phyloP scores from a whole-genome alignment of 1,140 invertebrate species.

The Pseudomyrmex sp. region DNA sequence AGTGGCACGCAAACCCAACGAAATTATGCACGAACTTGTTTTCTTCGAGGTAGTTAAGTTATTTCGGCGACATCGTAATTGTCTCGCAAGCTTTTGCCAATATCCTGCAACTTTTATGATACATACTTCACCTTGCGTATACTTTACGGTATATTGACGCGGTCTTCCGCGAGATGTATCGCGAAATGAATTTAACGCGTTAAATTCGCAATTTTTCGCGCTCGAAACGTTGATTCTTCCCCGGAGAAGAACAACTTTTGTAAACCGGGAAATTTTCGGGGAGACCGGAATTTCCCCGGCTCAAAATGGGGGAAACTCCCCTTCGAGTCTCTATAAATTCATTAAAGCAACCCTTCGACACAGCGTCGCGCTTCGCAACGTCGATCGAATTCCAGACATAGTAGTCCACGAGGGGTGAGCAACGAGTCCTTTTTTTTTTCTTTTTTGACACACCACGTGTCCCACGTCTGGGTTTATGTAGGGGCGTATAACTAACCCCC shows the following conservation, averaged over 20 bases:
- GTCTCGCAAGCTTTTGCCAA: not conserved
- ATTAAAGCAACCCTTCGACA: slow-evolving; percentile 81
- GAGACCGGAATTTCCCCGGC: too few relatives aligned
- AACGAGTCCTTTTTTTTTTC: slow-evolving; percentile 35
- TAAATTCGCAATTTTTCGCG: not conserved
- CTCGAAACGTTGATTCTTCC: not conserved
- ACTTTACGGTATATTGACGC: not conserved
- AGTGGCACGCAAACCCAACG: slow-evolving; percentile 19
- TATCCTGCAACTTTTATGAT: not conserved
- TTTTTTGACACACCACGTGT: slow-evolving; percentile 55
- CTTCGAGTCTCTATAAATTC: slow-evolving; percentile 76
- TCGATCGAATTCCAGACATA: slow-evolving; percentile 79
- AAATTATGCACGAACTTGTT: slow-evolving; percentile 44
- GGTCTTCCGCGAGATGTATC: not conserved
- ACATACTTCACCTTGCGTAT: not conserved
- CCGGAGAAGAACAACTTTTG: not conserved
- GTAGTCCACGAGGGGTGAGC: slow-evolving; percentile 49
- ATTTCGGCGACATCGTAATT: slow-evolving; percentile 30
- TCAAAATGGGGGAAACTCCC: slow-evolving; percentile 22
- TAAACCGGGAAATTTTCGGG: not conserved
- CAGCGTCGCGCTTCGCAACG: slow-evolving; percentile 55
- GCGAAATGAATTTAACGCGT: not conserved
- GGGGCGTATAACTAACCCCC: slow-evolving; percentile 37
- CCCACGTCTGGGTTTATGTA: slow-evolving; percentile 37
- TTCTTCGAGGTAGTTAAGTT: slow-evolving; percentile 37